A percentile compares a stretch with the other conserved stretches of the same genome.
phyloP scores from a whole-genome alignment of 2,888 invertebrate species.

The Theretra japonica region DNA sequence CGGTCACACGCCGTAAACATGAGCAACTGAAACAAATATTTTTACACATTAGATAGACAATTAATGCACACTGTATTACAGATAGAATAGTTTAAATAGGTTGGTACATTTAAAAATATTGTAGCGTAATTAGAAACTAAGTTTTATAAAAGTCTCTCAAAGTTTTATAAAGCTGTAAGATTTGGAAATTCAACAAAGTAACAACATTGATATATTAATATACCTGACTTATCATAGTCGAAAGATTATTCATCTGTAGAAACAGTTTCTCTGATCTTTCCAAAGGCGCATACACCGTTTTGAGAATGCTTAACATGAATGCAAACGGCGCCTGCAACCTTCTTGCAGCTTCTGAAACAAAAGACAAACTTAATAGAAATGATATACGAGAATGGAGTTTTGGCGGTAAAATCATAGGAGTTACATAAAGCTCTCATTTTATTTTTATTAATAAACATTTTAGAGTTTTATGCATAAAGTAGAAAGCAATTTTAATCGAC shows the following conservation, averaged over 20 bases:
- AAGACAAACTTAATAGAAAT: neutral
- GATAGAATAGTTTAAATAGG: neutral
- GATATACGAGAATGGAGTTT: neutral
- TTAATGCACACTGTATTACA: neutral
- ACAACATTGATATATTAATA: too few relatives aligned
- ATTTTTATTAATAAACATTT: too few relatives aligned
- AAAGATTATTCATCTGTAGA: constrained; percentile 88
- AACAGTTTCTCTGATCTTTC: constrained; percentile 87
- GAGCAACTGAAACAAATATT: constrained; percentile 81
- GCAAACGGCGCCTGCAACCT: constrained; percentile 67
- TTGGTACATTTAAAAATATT: neutral
- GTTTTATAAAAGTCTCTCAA: too few relatives aligned
- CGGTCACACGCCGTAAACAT: constrained; percentile 90
- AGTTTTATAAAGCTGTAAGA: too few relatives aligned
- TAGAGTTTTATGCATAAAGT: too few relatives aligned
- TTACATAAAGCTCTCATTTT: too few relatives aligned
- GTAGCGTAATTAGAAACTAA: too few relatives aligned
- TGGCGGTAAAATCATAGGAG: too few relatives aligned
- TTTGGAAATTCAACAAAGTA: too few relatives aligned
- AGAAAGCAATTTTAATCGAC: too few relatives aligned
- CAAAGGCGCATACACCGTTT: constrained; percentile 84
- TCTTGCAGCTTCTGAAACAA: constrained; percentile 66
- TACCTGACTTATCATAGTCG: constrained; percentile 89
- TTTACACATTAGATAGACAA: neutral
- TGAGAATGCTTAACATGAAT: constrained; percentile 57